Base-by-base conservation (phyloP, 2,797 vertebrate genomes). In the Zenarchopterus dispar region DNA sequence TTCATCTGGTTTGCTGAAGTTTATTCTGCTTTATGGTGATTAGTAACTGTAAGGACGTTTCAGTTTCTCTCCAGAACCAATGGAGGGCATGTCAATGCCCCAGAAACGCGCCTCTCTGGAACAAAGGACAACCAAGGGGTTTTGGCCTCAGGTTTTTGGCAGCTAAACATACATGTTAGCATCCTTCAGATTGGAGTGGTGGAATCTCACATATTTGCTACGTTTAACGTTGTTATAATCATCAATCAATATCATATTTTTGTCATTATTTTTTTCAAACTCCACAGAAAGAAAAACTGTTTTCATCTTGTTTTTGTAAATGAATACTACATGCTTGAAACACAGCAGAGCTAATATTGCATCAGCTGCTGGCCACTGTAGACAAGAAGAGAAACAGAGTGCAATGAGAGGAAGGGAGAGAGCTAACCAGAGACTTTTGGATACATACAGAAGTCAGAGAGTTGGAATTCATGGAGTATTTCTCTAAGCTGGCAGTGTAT, bases 241-340 rank as follows among this genome's bases (percentile, higher is more conserved):
- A 43, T 82, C 81, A 75, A 69, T 85, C 72, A 46, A 80, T 13
- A 56, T 81, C 63, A 81, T 80, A 73, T 44, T 54, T 47, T 81
- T 46, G 75, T 79, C 61, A 70, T 66, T 76, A 62, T 45, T 49
- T 88, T 84, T 87, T 91, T 84, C 48, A 46, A 84, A 92, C 84
- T 89, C 89, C 91, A 92, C 93, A 85, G 73, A 92, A 93, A 90
- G 77, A 85, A 89, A 89, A 85, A 81, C 55, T 87, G n/a, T n/a
- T n/a, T 67, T 78, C 59, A 78, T 91, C 79, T 91, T 84, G 92
- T 92, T 91, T 88, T 90, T 81, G 49, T 93, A 88, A 92, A 93
- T 93, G 88, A 93, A 93, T 92, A 94, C 93, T 93, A 94, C 93
- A 94, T 94, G 93, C 93, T 94, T 92, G 88, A 92, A 91, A 93